Conservation (phyloP, 2,888 invertebrate genomes). For the Apamea crenata region DNA sequence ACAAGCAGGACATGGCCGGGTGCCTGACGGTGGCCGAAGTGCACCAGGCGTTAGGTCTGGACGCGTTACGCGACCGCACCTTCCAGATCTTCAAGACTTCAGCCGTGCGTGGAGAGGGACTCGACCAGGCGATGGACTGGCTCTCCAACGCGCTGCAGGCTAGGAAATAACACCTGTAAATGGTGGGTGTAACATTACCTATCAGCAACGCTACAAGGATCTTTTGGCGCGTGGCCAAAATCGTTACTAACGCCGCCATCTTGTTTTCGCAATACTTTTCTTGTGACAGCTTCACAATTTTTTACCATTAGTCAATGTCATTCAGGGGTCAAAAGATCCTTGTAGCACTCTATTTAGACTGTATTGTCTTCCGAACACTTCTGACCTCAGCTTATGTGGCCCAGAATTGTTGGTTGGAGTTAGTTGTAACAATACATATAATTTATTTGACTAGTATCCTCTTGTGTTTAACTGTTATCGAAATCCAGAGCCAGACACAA, state of each 20-base stretch:
- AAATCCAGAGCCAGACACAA: no score
- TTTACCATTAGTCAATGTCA: background rate
- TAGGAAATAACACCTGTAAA: conserved; percentile 92
- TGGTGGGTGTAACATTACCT: conserved; percentile 40
- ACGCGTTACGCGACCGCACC: conserved; percentile 98
- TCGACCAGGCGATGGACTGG: conserved; percentile 99
- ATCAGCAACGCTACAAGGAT: background rate
- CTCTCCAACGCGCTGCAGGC: conserved; percentile 97
- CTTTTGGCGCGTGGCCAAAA: background rate
- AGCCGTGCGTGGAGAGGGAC: conserved; percentile 99
- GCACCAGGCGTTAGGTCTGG: conserved; percentile 98
- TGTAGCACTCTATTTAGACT: background rate
- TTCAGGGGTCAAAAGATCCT: background rate
- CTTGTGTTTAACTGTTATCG: background rate
- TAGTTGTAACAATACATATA: background rate
- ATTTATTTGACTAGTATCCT: background rate
- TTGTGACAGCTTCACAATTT: background rate
- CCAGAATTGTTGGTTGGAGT: background rate
- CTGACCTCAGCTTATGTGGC: background rate
- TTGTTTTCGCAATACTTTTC: background rate
- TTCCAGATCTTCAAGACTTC: conserved; percentile 99
- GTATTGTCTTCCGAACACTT: background rate
- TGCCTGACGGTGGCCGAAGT: conserved; percentile 99
- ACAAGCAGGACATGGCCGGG: conserved; percentile 99
- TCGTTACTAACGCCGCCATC: background rate